A percentile compares a stretch with the other conserved stretches of the same genome.
Evolutionary conservation across 2,113 vertebrate species (phyloP).

Genomic region (Tretioscincus oriximinensis): DNA sequence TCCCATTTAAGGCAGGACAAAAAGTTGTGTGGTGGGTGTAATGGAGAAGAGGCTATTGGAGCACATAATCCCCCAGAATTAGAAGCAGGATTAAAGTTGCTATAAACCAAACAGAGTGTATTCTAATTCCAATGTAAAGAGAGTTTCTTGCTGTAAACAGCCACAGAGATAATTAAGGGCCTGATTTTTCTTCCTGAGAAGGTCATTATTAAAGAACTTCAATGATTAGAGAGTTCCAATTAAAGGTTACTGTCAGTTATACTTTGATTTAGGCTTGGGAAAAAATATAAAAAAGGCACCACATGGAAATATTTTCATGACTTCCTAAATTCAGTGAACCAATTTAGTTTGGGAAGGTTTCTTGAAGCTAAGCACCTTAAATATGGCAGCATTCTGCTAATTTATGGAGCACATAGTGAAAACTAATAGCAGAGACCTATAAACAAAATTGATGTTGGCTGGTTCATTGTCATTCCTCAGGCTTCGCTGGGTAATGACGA

Average conservation of each 20-base stretch:
- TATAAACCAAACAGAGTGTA: background rate
- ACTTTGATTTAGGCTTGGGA: conserved; percentile 23
- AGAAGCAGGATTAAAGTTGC: background rate
- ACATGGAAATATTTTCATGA: conserved; percentile 28
- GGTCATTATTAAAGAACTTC: conserved; percentile 31
- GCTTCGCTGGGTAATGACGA: conserved; percentile 9
- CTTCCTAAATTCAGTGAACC: conserved; percentile 30
- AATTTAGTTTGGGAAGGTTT: conserved; percentile 30
- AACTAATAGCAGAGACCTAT: conserved; percentile 15
- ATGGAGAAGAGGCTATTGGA: background rate
- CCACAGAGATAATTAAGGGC: conserved; percentile 21
- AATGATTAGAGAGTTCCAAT: conserved; percentile 27
- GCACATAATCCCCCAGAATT: background rate
- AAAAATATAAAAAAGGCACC: background rate
- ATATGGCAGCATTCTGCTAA: conserved; percentile 23
- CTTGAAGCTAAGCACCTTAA: conserved; percentile 26
- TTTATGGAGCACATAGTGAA: conserved; percentile 24
- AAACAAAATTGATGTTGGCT: background rate
- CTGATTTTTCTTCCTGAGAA: conserved; percentile 28
- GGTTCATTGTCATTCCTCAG: conserved; percentile 17
- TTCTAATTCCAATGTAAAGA: conserved; percentile 14
- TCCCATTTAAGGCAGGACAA: background rate
- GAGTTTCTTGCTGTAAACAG: conserved; percentile 6
- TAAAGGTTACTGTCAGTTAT: conserved; percentile 30
- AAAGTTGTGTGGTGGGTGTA: background rate